These are phyloP conservation scores for Pissodes strobi DNA, from an alignment of 1,140 invertebrate species.

Conservation along the genomic window DNA sequence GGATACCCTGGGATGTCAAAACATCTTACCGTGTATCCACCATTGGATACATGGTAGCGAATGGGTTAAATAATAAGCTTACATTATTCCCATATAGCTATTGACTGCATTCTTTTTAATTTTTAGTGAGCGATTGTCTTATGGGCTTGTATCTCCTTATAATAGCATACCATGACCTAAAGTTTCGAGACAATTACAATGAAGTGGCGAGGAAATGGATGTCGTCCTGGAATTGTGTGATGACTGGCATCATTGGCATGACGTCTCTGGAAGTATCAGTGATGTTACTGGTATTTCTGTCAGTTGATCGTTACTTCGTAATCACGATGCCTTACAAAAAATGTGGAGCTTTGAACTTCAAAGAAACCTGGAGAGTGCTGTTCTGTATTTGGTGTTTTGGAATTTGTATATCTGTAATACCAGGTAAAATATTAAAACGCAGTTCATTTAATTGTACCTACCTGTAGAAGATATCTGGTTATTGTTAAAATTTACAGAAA, in stretches of 20 bases:
- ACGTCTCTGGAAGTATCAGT: conserved; percentile 76
- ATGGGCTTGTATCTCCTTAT: conserved; percentile 79
- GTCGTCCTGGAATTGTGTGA: conserved; percentile 68
- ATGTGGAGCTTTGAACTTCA: conserved; percentile 61
- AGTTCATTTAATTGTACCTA: too few relatives aligned
- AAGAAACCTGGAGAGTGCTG: conserved; percentile 61
- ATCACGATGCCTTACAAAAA: conserved; percentile 71
- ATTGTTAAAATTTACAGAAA: too few relatives aligned
- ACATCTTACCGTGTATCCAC: too few relatives aligned
- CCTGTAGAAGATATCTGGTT: too few relatives aligned
- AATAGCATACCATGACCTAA: conserved; percentile 70
- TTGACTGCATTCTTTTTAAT: too few relatives aligned
- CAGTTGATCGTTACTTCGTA: conserved; percentile 72
- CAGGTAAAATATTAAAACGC: conserved; percentile 57
- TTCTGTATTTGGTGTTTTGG: conserved; percentile 68
- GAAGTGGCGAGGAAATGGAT: conserved; percentile 67
- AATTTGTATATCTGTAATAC: conserved; percentile 67
- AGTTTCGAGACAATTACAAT: conserved; percentile 68
- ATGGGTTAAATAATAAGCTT: too few relatives aligned
- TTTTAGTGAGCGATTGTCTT: conserved; percentile 71
- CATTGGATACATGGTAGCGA: too few relatives aligned
- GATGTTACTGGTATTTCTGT: conserved; percentile 76
- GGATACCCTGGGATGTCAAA: too few relatives aligned
- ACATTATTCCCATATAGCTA: too few relatives aligned
- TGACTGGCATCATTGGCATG: conserved; percentile 69